phyloP scores from a whole-genome alignment of 2,888 invertebrate genomes.

The Agonum fuliginosum region DNA sequence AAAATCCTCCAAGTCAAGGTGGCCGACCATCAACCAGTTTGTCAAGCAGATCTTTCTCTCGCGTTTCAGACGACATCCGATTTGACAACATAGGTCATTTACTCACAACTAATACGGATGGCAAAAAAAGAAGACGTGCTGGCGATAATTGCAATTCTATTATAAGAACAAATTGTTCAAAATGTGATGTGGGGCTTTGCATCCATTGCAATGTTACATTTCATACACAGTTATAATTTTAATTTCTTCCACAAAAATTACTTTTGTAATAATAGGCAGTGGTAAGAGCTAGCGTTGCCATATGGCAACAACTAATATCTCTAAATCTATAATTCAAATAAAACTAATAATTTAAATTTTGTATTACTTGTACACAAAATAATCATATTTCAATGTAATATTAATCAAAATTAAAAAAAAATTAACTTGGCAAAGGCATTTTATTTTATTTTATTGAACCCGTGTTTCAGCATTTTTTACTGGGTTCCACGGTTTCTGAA shows the following conservation, averaged over 20 bases:
- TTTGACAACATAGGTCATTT: slow-evolving; percentile 36
- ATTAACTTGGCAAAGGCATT: no score
- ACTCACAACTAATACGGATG: background rate
- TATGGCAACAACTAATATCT: no score
- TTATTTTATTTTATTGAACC: no score
- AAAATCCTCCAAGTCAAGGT: background rate
- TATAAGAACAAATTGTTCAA: slow-evolving; percentile 31
- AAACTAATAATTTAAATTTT: no score
- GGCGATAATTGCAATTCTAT: slow-evolving; percentile 19
- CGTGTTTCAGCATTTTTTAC: no score
- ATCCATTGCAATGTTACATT: slow-evolving; percentile 15
- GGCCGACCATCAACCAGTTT: slow-evolving; percentile 13
- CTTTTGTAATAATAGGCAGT: background rate
- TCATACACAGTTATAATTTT: background rate
- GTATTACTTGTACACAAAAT: no score
- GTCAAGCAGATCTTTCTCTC: background rate
- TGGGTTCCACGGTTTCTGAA: no score
- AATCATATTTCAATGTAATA: no score
- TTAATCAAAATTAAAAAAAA: no score
- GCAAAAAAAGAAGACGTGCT: slow-evolving; percentile 45
- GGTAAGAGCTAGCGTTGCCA: slow-evolving; percentile 11
- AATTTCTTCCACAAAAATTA: background rate
- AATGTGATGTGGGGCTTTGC: slow-evolving; percentile 43
- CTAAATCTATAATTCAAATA: no score
- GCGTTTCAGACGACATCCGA: background rate